phyloP scores from a whole-genome alignment of 1,140 invertebrate species.

The Zaprionus vittiger region DNA sequence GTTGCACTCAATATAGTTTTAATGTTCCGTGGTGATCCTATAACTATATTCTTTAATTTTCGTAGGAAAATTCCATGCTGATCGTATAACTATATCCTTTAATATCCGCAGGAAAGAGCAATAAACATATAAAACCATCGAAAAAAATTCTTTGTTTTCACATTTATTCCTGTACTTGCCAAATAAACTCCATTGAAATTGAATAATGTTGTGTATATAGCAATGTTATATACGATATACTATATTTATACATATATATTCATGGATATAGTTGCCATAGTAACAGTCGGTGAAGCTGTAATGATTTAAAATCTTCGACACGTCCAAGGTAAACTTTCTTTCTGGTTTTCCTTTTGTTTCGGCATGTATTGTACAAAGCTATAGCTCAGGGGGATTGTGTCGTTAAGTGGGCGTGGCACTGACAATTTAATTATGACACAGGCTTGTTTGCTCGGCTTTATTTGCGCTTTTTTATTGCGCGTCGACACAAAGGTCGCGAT shows the following conservation, averaged over 20 bases:
- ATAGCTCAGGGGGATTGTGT: not conserved
- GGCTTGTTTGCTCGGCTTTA: conserved; percentile 33
- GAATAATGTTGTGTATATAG: not conserved
- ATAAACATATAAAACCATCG: no score
- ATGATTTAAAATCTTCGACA: not conserved
- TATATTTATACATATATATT: not conserved
- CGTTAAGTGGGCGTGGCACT: not conserved
- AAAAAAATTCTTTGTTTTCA: no score
- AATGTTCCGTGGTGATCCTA: no score
- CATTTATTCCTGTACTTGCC: not conserved
- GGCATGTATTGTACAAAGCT: not conserved
- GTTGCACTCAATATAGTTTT: no score
- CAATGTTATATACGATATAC: not conserved
- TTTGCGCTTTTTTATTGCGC: conserved; percentile 30
- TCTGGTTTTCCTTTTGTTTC: not conserved
- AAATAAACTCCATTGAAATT: not conserved
- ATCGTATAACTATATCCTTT: no score
- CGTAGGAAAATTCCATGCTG: no score
- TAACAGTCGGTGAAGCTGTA: not conserved
- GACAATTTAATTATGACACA: conserved; percentile 46
- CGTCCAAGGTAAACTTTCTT: not conserved
- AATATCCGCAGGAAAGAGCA: no score
- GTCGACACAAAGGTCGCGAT: conserved; percentile 15
- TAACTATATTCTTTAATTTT: no score
- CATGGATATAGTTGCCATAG: not conserved